A percentile compares a stretch with the other conserved stretches of the same genome.
These are phyloP conservation scores for Onychostruthus taczanowskii DNA, from an alignment of 2,113 vertebrate genomes.

Conservation along the genomic window DNA sequence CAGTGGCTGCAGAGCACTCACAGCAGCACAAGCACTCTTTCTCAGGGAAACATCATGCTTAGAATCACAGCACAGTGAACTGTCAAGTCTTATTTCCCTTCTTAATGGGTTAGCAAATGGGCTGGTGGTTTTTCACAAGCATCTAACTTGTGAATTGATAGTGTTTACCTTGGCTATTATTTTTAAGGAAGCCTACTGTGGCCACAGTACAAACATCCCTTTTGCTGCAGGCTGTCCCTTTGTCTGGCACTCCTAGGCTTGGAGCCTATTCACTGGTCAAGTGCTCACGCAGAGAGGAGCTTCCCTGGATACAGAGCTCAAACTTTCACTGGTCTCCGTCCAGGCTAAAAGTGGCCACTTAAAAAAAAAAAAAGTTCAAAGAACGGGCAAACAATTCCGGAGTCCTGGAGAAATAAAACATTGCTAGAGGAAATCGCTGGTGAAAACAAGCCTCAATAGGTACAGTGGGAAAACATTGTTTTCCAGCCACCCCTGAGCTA, in stretches of 20 bases:
- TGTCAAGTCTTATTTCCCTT: slow-evolving; percentile 42
- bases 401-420: neutral
- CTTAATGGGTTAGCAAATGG: neutral
- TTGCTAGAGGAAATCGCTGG: neutral
- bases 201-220: slow-evolving; percentile 31
- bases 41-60: slow-evolving; percentile 2
- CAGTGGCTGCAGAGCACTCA: neutral
- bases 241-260: neutral
- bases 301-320: neutral
- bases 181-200: slow-evolving; percentile 26
- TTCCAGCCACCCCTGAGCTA: neutral
- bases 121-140: neutral
- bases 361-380: neutral
- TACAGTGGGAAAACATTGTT: neutral
- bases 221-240: slow-evolving; percentile 36
- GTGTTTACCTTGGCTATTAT: slow-evolving; percentile 33
- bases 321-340: slow-evolving; percentile 10
- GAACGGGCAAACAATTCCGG: neutral
- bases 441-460: neutral
- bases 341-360: neutral
- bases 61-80: slow-evolving; percentile 1
- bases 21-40: neutral
- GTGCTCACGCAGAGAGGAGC: neutral
- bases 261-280: neutral
- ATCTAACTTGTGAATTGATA: slow-evolving; percentile 29